phyloP scores from a whole-genome alignment of 2,888 invertebrate genomes.

The Hedychridium roseum region DNA sequence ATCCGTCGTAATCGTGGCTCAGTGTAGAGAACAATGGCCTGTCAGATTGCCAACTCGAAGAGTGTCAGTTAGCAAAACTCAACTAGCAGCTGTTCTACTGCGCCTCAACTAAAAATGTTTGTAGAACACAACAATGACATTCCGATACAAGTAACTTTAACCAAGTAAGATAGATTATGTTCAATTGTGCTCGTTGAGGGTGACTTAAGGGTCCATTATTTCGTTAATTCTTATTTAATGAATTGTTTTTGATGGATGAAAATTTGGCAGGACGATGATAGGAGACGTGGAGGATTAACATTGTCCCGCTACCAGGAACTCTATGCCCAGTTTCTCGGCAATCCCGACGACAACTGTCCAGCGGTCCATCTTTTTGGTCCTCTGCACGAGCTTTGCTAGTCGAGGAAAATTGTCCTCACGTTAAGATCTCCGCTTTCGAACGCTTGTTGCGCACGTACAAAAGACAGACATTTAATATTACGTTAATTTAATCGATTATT shows the following conservation, averaged over 20 bases:
- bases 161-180: not conserved
- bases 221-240: too few relatives aligned
- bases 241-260: too few relatives aligned
- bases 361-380: slow-evolving; percentile 84
- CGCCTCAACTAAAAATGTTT: slow-evolving; percentile 16
- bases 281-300: slow-evolving; percentile 80
- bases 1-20: not conserved
- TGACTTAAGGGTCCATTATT: too few relatives aligned
- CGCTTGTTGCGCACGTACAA: slow-evolving; percentile 18
- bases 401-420: too few relatives aligned
- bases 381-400: slow-evolving; percentile 67
- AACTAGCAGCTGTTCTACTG: not conserved
- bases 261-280: slow-evolving; percentile 78
- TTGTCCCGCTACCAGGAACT: slow-evolving; percentile 82
- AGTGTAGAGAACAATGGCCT: slow-evolving; percentile 26
- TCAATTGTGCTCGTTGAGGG: not conserved
- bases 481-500: slow-evolving; percentile 13
- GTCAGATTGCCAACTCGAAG: slow-evolving; percentile 21
- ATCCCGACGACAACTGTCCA: slow-evolving; percentile 75
- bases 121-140: slow-evolving; percentile 4
- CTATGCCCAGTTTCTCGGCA: slow-evolving; percentile 83
- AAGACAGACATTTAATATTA: slow-evolving; percentile 14
- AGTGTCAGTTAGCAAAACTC: slow-evolving; percentile 1
- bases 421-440: slow-evolving; percentile 4
- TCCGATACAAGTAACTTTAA: not conserved